phyloP scores from a whole-genome alignment of 2,113 vertebrate genomes.

The Morone saxatilis region DNA sequence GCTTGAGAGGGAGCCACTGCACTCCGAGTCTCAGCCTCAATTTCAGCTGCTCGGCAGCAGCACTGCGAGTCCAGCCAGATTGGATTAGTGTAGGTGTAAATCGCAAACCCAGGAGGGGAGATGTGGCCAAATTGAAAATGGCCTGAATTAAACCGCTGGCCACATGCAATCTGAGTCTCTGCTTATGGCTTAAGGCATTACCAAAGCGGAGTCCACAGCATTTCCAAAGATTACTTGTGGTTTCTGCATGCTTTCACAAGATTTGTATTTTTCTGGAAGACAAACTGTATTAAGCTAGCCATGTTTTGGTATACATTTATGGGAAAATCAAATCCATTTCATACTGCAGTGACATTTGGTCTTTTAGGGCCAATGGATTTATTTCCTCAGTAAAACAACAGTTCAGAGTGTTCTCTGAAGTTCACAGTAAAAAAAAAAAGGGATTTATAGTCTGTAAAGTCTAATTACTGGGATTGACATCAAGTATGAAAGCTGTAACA shows the following conservation, averaged over 20 bases:
- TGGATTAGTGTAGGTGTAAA: constrained; percentile 77
- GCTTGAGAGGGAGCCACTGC: constrained; percentile 26
- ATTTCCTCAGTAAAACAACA: constrained; percentile 46
- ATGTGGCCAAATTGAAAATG: constrained; percentile 71
- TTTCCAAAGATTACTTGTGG: constrained; percentile 33
- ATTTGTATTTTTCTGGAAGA: constrained; percentile 5
- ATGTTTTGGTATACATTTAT: constrained; percentile 4
- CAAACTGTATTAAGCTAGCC: constrained; percentile 8
- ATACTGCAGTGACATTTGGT: constrained; percentile 33
- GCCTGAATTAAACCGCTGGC: constrained; percentile 68
- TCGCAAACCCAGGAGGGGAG: constrained; percentile 45
- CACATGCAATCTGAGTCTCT: constrained; percentile 43
- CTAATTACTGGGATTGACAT: constrained; percentile 60
- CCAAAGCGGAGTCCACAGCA: constrained; percentile 12
- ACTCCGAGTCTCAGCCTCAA: constrained; percentile 41
- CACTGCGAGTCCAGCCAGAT: constrained; percentile 59
- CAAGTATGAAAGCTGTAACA: constrained; percentile 55
- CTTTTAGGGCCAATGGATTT: constrained; percentile 36
- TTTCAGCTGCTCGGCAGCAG: constrained; percentile 43
- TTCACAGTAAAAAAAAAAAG: constrained; percentile 46
- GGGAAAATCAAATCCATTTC: constrained; percentile 36
- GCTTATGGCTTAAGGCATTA: constrained; percentile 12
- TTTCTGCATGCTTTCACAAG: constrained; percentile 27
- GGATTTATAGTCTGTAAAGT: constrained; percentile 56
- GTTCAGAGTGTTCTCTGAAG: constrained; percentile 29